Base-by-base conservation (phyloP, 2,888 invertebrate species). In the Melieria omissa region DNA sequence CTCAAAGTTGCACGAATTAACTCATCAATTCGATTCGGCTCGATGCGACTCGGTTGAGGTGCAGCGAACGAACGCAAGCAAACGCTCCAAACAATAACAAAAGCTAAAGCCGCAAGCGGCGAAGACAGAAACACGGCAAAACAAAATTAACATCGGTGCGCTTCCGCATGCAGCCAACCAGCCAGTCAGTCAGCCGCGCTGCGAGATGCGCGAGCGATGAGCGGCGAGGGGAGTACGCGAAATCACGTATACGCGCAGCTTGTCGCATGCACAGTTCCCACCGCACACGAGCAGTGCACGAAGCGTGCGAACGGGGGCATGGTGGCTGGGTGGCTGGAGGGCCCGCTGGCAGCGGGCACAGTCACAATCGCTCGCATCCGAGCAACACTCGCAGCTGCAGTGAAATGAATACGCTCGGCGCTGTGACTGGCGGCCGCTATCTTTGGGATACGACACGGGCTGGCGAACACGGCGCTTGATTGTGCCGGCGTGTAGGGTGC, bases 111-210 rank as follows among this genome's bases (percentile, higher is more conserved):
- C n/a, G 61, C 52, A 69, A 55, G 52, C 54, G 45, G 29, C 16
- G 29, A 42, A 60, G 45, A 68, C 44, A 9, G 29, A 49, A 6
- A 42, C 7, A 58, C n/a, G 14, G 29, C 3, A 66, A 66, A 58
- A 58, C 52, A 54, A 63, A 69, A 69, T 69, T 62, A 69, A 69
- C 57, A 69, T 55, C 62, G 64, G 42, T 42, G 47, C 65, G 70
- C 64, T 70, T 70, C 70, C 70, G 70, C 70, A 65, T 70, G 44
- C 57, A 64, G 42, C 57, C 8, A 41, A 57, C 41, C 52, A 54
- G 54, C 49, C n/a, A 60, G 12, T 16, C 41, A 12, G 9, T 10
- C 16, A 54, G 29, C 16, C 54, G 41, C 29, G 29, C 44, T 5
- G 47, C 45, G 41, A 54, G 42, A n/a, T 44, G 29, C 7, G 62